A percentile compares a stretch with the other conserved stretches of the same genome.
Evolutionary conservation across 2,797 vertebrate genomes (phyloP).

Genomic region (Cossypha caffra): DNA sequence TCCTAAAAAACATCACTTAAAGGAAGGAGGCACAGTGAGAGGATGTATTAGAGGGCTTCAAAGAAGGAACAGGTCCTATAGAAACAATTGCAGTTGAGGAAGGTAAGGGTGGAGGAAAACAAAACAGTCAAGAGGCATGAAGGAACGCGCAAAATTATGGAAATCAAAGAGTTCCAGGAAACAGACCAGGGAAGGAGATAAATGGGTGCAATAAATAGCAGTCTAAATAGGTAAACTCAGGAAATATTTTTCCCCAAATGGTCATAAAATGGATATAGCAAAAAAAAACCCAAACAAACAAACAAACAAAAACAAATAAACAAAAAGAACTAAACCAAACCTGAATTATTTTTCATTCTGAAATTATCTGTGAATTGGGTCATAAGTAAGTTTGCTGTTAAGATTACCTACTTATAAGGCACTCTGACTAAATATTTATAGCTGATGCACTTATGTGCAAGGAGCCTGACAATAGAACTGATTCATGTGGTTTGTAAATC

Average conservation of each 20-base stretch:
- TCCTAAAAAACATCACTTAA: neutral
- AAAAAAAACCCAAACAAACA: neutral
- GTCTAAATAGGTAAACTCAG: neutral
- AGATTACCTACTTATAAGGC: neutral
- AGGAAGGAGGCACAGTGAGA: neutral
- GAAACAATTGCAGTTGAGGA: neutral
- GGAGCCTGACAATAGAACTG: neutral
- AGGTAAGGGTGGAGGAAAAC: neutral
- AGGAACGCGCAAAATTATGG: neutral
- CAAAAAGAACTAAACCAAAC: too few relatives aligned
- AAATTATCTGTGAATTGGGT: neutral
- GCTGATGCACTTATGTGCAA: neutral
- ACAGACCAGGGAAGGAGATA: neutral
- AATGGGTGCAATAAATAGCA: neutral
- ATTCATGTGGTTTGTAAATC: neutral
- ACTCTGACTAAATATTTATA: neutral
- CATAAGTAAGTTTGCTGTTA: neutral
- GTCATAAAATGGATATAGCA: neutral
- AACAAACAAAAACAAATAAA: neutral
- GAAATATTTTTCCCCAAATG: neutral
- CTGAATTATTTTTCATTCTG: neutral
- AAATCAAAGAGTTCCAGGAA: neutral
- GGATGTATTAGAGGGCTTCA: neutral
- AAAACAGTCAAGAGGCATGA: neutral
- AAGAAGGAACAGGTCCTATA: neutral